Conservation (phyloP, 1,140 invertebrate genomes). For the Neocloeon triangulifer region DNA sequence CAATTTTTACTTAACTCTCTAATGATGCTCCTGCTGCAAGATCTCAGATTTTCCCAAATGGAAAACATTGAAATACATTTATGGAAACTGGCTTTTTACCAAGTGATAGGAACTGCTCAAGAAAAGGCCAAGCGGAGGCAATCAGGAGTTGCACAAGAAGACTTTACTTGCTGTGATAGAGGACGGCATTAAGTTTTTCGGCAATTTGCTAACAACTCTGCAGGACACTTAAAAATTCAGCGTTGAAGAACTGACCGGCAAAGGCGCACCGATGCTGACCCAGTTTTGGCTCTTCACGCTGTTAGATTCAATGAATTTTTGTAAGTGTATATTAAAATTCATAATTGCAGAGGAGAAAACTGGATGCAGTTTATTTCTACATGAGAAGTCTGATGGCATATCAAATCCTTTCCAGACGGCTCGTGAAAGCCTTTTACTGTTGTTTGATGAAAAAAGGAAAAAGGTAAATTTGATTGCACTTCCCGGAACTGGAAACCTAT, state of each 20-base stretch:
- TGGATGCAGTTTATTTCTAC: slow-evolving; percentile 94
- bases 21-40: slow-evolving; percentile 46
- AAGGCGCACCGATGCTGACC: slow-evolving; percentile 62
- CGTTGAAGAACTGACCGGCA: slow-evolving; percentile 33
- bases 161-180: slow-evolving; percentile 50
- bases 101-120: slow-evolving; percentile 58
- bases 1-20: slow-evolving; percentile 44
- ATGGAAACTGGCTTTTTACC: slow-evolving; percentile 82
- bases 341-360: slow-evolving; percentile 52
- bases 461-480: slow-evolving; percentile 32
- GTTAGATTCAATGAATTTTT: slow-evolving; percentile 29
- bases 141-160: slow-evolving; percentile 33
- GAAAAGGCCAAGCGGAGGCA: slow-evolving; percentile 31
- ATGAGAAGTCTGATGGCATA: slow-evolving; percentile 75
- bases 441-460: slow-evolving; percentile 86
- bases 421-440: slow-evolving; percentile 58
- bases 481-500: slow-evolving; percentile 3
- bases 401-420: slow-evolving; percentile 82
- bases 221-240: slow-evolving; percentile 53
- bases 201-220: slow-evolving; percentile 45
- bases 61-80: slow-evolving; percentile 77
- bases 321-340: background rate
- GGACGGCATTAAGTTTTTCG: slow-evolving; percentile 52
- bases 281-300: slow-evolving; percentile 67
- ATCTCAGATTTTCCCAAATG: slow-evolving; percentile 68